Evolutionary conservation across 2,888 invertebrate genomes (phyloP).

Genomic region (Neoaliturus tenellus): DNA sequence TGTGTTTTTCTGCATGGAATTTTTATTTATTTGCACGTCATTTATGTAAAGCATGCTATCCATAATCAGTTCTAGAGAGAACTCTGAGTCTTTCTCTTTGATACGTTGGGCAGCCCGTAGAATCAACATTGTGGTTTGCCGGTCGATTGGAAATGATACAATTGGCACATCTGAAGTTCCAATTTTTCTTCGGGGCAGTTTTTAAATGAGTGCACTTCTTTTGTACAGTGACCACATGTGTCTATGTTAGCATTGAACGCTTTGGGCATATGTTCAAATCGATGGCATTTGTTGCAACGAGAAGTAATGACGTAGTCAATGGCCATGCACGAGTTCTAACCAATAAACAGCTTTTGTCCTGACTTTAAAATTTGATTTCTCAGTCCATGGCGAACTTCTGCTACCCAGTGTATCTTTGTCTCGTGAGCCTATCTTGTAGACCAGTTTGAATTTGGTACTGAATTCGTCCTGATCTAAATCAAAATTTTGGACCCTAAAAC

Average conservation of each 20-base stretch:
- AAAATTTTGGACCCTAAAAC: neutral
- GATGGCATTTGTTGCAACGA: constrained; percentile 63
- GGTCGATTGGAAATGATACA: neutral
- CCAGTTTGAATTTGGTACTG: neutral
- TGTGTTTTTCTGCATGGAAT: neutral
- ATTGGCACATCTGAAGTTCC: neutral
- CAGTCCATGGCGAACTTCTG: neutral
- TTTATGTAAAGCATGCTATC: neutral
- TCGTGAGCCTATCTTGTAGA: neutral
- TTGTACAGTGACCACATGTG: constrained; percentile 59
- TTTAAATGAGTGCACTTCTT: neutral
- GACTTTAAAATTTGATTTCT: neutral
- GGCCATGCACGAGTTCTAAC: constrained; percentile 58
- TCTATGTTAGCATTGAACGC: neutral
- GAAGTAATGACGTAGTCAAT: constrained; percentile 57
- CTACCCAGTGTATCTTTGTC: neutral
- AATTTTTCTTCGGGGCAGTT: neutral
- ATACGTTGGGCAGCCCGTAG: neutral
- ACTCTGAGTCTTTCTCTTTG: neutral
- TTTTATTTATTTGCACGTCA: neutral
- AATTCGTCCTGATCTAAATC: neutral
- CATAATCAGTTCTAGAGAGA: neutral
- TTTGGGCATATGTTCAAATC: constrained; percentile 60
- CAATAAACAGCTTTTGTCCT: constrained; percentile 46
- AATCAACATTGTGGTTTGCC: neutral